A percentile compares a stretch with the other conserved stretches of the same genome.
Conservation (phyloP, 2,888 invertebrate genomes). For the Cephus pygmeus region DNA sequence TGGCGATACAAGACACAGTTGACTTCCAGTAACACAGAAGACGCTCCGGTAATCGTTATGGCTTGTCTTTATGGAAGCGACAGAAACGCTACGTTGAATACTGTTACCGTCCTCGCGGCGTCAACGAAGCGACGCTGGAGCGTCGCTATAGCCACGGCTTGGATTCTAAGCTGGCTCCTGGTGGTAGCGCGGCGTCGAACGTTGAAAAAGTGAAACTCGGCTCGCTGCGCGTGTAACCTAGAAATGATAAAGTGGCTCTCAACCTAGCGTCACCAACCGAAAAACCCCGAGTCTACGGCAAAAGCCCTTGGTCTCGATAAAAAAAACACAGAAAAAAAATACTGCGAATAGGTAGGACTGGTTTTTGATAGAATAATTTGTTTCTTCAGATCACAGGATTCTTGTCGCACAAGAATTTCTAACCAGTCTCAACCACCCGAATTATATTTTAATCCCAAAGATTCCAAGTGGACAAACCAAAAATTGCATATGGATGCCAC, state of each 20-base stretch:
- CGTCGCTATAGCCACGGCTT: background rate
- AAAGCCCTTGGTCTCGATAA: background rate
- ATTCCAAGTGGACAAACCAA: background rate
- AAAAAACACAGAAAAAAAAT: too few species aligned
- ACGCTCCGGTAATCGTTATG: background rate
- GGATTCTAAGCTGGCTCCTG: constrained; percentile 20
- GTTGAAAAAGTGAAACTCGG: constrained; percentile 66
- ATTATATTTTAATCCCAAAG: background rate
- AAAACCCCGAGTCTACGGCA: background rate
- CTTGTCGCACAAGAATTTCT: background rate
- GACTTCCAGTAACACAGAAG: background rate
- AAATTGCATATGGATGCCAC: background rate
- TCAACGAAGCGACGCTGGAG: constrained; percentile 11
- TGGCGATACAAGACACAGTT: background rate
- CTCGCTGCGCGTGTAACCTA: constrained; percentile 66
- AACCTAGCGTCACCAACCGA: constrained; percentile 46
- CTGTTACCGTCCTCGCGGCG: background rate
- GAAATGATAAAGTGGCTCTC: constrained; percentile 64
- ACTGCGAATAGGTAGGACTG: background rate
- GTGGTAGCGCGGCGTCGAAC: constrained; percentile 57
- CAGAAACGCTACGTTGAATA: background rate
- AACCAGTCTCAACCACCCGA: background rate
- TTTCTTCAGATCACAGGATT: background rate
- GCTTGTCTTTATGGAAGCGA: background rate
- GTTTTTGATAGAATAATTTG: background rate